phyloP scores from a whole-genome alignment of 2,888 invertebrate genomes.

The Amiota mariae region DNA sequence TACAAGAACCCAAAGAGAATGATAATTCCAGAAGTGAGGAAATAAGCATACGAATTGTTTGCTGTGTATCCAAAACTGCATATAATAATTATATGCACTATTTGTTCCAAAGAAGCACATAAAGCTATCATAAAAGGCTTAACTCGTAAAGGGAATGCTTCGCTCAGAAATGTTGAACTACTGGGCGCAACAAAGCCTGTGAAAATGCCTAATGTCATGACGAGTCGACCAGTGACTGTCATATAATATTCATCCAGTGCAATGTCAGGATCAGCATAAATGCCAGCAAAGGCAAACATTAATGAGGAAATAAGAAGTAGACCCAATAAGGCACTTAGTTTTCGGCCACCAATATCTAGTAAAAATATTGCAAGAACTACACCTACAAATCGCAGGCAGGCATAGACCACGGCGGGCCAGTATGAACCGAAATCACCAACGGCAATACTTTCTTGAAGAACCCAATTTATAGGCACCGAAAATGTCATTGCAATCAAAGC shows the following conservation, averaged over 20 bases:
- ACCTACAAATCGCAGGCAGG: conserved; percentile 55
- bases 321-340: conserved; percentile 48
- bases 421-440: background rate
- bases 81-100: conserved; percentile 56
- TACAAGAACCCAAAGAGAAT: conserved; percentile 44
- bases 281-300: conserved; percentile 28
- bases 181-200: conserved; percentile 56
- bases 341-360: conserved; percentile 51
- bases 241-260: conserved; percentile 52
- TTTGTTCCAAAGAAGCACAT: conserved; percentile 58
- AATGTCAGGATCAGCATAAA: conserved; percentile 32
- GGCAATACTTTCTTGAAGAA: background rate
- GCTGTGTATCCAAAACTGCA: conserved; percentile 10
- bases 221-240: conserved; percentile 44
- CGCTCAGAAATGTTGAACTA: conserved; percentile 60
- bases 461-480: conserved; percentile 56
- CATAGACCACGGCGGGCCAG: conserved; percentile 51
- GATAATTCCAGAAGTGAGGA: conserved; percentile 52
- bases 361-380: conserved; percentile 14
- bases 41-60: conserved; percentile 42
- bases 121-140: conserved; percentile 57
- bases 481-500: conserved; percentile 61
- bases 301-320: conserved; percentile 55
- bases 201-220: conserved; percentile 59
- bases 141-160: conserved; percentile 61